phyloP scores from a whole-genome alignment of 2,888 invertebrate genomes.

The Biston stratarius region DNA sequence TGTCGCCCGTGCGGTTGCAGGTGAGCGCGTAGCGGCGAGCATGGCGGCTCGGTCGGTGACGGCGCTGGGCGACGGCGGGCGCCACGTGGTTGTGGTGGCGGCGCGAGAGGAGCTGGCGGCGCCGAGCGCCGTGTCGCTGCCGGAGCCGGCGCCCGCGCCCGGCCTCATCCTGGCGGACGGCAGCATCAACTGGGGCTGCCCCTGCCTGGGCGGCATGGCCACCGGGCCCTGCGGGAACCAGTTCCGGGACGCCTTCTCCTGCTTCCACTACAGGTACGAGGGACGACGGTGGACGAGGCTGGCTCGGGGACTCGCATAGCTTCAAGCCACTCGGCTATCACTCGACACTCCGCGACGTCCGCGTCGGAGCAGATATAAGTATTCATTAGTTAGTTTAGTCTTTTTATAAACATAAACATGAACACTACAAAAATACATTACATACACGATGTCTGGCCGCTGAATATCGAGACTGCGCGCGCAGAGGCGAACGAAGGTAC shows the following conservation, averaged over 20 bases:
- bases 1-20: neutral
- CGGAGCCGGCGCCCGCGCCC: conserved; percentile 90
- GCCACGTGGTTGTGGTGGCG: conserved; percentile 94
- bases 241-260: conserved; percentile 97
- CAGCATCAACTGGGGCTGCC: conserved; percentile 98
- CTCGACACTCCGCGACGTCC: too few relatives aligned
- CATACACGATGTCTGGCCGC: too few relatives aligned
- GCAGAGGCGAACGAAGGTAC: too few relatives aligned
- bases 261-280: conserved; percentile 95
- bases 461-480: too few relatives aligned
- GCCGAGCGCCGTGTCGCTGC: conserved; percentile 90
- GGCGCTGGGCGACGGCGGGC: conserved; percentile 62
- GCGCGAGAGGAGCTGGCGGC: conserved; percentile 91
- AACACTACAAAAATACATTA: too few relatives aligned
- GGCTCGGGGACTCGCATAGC: too few relatives aligned
- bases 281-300: too few relatives aligned
- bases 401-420: too few relatives aligned
- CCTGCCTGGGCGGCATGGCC: conserved; percentile 98
- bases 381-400: too few relatives aligned
- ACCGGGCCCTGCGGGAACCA: conserved; percentile 97
- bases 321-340: too few relatives aligned
- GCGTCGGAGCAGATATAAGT: too few relatives aligned
- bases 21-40: neutral
- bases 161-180: conserved; percentile 95
- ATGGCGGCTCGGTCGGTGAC: conserved; percentile 3